Percentiles rank a stretch among this genome's conserved stretches.
These are phyloP conservation scores for Tamandua tetradactyla DNA, from an alignment of 2,797 vertebrate genomes.

Conservation along the genomic window DNA sequence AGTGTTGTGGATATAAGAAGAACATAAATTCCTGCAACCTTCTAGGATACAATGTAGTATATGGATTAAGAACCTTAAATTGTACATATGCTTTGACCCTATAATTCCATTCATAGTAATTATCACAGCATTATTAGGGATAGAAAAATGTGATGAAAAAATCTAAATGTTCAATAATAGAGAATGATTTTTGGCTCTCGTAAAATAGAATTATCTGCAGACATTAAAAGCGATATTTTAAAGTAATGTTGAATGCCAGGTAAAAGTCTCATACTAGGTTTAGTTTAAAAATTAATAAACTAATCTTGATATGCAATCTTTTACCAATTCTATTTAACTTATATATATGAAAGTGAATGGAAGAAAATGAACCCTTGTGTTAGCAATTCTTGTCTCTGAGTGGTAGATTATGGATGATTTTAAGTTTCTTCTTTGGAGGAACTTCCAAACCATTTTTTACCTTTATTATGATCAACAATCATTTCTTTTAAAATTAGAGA, in stretches of 20 bases:
- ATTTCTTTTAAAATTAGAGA: neutral
- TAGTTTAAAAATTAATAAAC: constrained; percentile 1
- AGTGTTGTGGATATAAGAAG: neutral
- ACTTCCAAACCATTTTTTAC: neutral
- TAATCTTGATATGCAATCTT: neutral
- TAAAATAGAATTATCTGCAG: constrained; percentile 17
- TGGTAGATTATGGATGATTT: neutral
- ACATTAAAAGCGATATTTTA: neutral
- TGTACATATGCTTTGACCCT: neutral
- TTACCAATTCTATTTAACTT: constrained; percentile 30
- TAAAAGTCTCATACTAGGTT: neutral
- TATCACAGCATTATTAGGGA: neutral
- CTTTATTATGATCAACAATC: neutral
- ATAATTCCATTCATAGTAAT: neutral
- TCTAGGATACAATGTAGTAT: neutral
- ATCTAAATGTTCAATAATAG: neutral
- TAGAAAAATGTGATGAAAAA: constrained; percentile 34
- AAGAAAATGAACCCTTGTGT: neutral
- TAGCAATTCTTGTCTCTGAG: neutral
- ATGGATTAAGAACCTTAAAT: constrained; percentile 27
- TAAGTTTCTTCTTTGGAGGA: neutral
- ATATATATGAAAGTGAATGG: neutral
- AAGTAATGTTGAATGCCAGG: neutral
- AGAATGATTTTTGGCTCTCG: constrained; percentile 17
- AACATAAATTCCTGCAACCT: neutral